Evolutionary conservation across 2,113 vertebrate genomes (phyloP).

Genomic region (Mesocricetus auratus): DNA sequence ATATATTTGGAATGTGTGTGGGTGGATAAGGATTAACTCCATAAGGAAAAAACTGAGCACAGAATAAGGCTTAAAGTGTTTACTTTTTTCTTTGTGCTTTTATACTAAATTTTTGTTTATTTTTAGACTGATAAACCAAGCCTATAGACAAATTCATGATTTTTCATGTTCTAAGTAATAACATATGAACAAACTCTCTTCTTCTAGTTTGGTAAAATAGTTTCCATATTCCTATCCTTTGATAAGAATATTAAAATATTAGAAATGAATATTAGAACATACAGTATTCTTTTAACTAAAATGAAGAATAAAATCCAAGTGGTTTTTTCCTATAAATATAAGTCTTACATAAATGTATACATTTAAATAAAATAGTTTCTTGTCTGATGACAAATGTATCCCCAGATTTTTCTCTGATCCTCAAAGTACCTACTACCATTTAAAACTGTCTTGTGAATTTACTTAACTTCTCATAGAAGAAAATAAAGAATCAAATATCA

Average conservation of each 20-base stretch:
- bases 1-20: neutral
- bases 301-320: neutral
- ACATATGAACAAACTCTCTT: neutral
- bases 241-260: neutral
- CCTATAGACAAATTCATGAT: neutral
- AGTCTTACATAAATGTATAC: neutral
- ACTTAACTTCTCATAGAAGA: neutral
- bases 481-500: neutral
- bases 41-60: neutral
- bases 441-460: neutral
- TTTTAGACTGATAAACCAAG: neutral
- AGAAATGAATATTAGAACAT: neutral
- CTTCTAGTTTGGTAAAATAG: neutral
- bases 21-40: neutral
- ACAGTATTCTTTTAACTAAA: neutral
- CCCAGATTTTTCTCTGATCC: neutral
- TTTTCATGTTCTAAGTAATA: neutral
- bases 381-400: neutral
- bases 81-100: constrained; percentile 31
- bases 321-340: neutral
- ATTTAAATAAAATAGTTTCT: neutral
- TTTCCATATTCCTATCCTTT: neutral
- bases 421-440: neutral
- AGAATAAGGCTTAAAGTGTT: neutral
- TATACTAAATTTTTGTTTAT: neutral